phyloP scores from a whole-genome alignment of 2,888 invertebrate genomes.

The Adela reaumurella region DNA sequence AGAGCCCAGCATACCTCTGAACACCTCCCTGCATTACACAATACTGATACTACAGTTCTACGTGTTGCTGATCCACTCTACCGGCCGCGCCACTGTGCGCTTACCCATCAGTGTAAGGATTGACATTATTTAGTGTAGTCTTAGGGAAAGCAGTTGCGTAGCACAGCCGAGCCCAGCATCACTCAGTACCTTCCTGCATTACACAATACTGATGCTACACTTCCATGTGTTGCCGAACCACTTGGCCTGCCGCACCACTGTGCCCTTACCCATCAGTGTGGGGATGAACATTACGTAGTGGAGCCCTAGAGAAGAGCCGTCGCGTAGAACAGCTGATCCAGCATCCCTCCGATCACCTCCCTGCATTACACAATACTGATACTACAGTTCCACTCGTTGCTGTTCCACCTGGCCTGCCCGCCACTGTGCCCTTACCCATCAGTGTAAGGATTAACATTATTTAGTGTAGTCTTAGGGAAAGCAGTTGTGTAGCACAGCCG shows the following conservation, averaged over 20 bases:
- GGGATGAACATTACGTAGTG: too few species aligned
- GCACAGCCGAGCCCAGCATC: conserved; percentile 64
- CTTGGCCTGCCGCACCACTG: too few species aligned
- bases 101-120: conserved; percentile 88
- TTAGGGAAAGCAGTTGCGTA: conserved; percentile 70
- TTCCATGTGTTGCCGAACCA: not conserved
- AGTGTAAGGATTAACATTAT: conserved; percentile 92
- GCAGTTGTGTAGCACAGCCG: too few species aligned
- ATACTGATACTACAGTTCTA: conserved; percentile 81
- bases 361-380: too few species aligned
- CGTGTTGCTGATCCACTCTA: conserved; percentile 81
- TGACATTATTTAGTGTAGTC: conserved; percentile 90
- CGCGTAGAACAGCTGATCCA: too few species aligned
- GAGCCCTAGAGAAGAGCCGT: too few species aligned
- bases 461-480: too few species aligned
- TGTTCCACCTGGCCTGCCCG: conserved; percentile 85
- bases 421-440: conserved; percentile 83
- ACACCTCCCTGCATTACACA: too few species aligned
- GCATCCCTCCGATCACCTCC: too few species aligned
- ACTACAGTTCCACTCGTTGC: conserved; percentile 74
- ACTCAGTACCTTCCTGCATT: conserved; percentile 63
- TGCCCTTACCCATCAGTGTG: not conserved
- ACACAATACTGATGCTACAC: not conserved
- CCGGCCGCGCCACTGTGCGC: conserved; percentile 83
- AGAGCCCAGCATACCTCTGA: not conserved